Base-by-base conservation (phyloP, 1,140 invertebrate species). In the Eufriesea mexicana region DNA sequence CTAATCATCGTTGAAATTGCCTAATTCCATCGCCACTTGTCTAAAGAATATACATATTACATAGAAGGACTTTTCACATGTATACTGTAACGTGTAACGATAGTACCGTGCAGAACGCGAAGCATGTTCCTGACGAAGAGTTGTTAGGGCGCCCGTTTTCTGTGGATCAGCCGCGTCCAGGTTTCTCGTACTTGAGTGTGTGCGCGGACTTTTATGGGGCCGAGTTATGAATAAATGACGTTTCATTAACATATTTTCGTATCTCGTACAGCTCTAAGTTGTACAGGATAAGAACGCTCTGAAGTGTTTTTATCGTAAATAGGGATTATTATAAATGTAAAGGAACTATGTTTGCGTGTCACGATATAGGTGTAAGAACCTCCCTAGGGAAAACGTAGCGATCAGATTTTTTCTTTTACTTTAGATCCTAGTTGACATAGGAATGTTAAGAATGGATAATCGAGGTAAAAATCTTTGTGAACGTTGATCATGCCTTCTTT, bases 341-440 rank as follows among this genome's bases (percentile, higher is more conserved):
- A 85, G 86, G 85, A 89, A 84, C 86, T 85, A 86, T 86, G 86
- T 86, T 81, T 89, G 74, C 73, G 85, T 89, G 85, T 89, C 81
- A 71, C 74, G 85, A 73, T 83, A 77, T 89, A 89, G 79, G 62
- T 83, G 84, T 89, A 82, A 85, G 89, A 42, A 70, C 84, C 83
- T 82, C 59, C 72, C 62, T 78, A 72, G 82, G 64, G 68, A 55
- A 68, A 80, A 82, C 59, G 85, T 89, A 89, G 75, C 49, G 78
- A 79, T 61, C 59, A 62, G 62, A 42, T 42, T 68, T 79, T 87
- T 87, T 61, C 70, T 80, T 80, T 80, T 80, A 54, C 28, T 59
- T 74, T 82, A 88, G 68, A 61, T 64, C 45, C 45, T 76, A 85
- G 61, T 77, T 59, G 75, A 72, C 20, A 78, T 85, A 87, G 79